Percentiles rank a stretch among this genome's conserved stretches.
These are phyloP conservation scores for Salmo trutta DNA, from an alignment of 2,797 vertebrate species.

Conservation along the genomic window DNA sequence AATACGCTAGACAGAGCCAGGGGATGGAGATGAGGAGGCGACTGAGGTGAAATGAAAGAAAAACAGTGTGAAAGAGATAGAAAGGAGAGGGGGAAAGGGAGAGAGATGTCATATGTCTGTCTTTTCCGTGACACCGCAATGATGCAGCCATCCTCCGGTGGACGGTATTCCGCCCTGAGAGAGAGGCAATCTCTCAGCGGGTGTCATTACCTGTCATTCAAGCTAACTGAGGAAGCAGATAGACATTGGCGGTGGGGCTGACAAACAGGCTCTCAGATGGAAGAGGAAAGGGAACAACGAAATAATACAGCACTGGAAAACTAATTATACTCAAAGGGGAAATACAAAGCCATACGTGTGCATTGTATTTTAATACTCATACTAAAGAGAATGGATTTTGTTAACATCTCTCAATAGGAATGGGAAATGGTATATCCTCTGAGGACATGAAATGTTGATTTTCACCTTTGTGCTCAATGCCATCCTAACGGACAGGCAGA, in stretches of 20 bases:
- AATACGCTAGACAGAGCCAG: neutral
- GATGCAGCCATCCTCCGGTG: slow-evolving; percentile 39
- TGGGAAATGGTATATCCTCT: neutral
- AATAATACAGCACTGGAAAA: neutral
- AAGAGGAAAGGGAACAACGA: slow-evolving; percentile 12
- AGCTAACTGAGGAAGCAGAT: slow-evolving; percentile 26
- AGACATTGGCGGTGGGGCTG: slow-evolving; percentile 27
- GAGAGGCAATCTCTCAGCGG: slow-evolving; percentile 47
- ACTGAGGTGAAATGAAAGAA: neutral
- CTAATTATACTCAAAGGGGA: neutral
- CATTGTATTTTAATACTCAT: slow-evolving; percentile 11
- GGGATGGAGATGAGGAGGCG: neutral
- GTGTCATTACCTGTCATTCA: slow-evolving; percentile 59
- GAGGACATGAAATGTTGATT: neutral
- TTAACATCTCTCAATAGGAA: neutral
- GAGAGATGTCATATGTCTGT: slow-evolving; percentile 24
- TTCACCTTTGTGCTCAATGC: neutral
- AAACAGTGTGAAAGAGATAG: neutral
- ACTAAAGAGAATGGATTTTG: neutral
- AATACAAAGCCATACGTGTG: slow-evolving; percentile 3
- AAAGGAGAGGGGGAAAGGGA: neutral
- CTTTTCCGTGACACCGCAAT: slow-evolving; percentile 27
- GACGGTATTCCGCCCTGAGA: slow-evolving; percentile 28
- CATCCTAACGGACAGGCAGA: neutral
- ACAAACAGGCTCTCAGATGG: slow-evolving; percentile 35